Conservation (phyloP, 2,888 invertebrate species). For the Alloscopus bannaensis region DNA sequence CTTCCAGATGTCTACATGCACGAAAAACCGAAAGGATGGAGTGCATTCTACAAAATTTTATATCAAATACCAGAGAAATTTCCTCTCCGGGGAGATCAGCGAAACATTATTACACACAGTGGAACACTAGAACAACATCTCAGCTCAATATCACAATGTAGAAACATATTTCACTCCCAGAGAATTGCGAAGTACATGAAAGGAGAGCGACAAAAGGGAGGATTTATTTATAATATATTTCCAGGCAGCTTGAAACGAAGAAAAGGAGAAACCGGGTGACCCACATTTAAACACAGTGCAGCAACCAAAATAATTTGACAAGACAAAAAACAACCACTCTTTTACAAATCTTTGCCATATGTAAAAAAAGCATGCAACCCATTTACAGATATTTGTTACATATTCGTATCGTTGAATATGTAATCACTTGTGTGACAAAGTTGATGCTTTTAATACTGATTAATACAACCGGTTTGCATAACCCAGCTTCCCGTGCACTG, state of each 20-base stretch:
- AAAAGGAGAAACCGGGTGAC: conserved; percentile 51
- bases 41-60: not conserved
- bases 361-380: too few relatives aligned
- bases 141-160: too few relatives aligned
- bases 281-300: conserved; percentile 43
- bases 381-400: too few relatives aligned
- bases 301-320: too few relatives aligned
- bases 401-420: conserved; percentile 42
- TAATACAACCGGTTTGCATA: too few relatives aligned
- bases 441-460: too few relatives aligned
- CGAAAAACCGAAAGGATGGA: too few relatives aligned
- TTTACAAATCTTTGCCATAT: too few relatives aligned
- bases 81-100: conserved; percentile 18
- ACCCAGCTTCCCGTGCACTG: too few relatives aligned
- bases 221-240: conserved; percentile 53
- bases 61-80: not conserved
- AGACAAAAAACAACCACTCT: too few relatives aligned
- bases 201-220: conserved; percentile 10
- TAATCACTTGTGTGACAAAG: conserved; percentile 62
- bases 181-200: not conserved
- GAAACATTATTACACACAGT: not conserved
- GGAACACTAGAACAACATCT: not conserved
- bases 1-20: conserved; percentile 2
- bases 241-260: conserved; percentile 41
- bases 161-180: not conserved